Evolutionary conservation across 2,888 invertebrate species (phyloP), one percentile per base, ranked within the genome.

Genomic region (Agapetus fuscipes): DNA sequence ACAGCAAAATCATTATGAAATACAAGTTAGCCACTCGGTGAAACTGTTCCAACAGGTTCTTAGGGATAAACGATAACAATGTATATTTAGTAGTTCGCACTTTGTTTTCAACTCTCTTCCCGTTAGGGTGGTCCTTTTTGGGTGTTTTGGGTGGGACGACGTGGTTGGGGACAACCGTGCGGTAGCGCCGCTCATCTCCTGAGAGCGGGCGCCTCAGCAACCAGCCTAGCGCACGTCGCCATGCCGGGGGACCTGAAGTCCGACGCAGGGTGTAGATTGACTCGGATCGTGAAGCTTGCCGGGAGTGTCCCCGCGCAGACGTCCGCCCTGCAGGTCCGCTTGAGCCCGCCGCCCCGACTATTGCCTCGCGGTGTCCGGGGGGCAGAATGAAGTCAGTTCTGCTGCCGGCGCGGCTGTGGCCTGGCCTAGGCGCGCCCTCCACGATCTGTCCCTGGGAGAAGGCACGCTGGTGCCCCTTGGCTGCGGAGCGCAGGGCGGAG

Each of bases 1-100:
- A 76, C 52, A 94, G 68, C 54, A 95, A 93, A 59, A 97, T 94
- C 59, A 94, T 89, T 57, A 96, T 84, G 66, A 97, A 97, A 71
- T 96, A 97, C 56, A 97, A 73, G 73, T 97, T 97, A 48, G 96
- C 96, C 57, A 94, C 89, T 46, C 96, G 80, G 65, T 95, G 95
- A 63, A 97, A 95, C 68, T 97, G 96, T 69, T 96, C 95, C 62
- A 95, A 78, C 45, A 97, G 71, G 66, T 96, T 96, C 64, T 94
- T 87, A 41, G 96, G 95, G 57, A 97, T 67, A 67, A 97, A 97
- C 52, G 90, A 93, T 50, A 94, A 69, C 43, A 90, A 57, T 15
- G 93, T 93, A 63, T 97, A 97, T 66, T 96, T 95, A 37, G 93
- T 93, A 61, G 94, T 94, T 61, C 89, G 78, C 57, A 94, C 83